These are phyloP conservation scores for Pristis pectinata DNA, from an alignment of 2,797 vertebrate species.

Conservation along the genomic window DNA sequence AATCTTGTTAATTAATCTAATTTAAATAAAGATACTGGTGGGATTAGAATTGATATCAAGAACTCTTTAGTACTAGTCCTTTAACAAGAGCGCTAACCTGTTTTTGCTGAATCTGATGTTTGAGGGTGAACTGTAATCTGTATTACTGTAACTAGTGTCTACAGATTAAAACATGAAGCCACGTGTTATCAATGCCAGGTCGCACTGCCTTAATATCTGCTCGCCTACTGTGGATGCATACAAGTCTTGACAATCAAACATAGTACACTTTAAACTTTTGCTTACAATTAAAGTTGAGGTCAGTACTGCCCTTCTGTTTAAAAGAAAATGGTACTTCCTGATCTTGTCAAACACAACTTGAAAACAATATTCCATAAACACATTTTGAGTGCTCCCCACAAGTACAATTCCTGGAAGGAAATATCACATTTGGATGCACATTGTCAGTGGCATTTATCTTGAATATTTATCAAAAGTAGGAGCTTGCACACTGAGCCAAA, in stretches of 20 bases:
- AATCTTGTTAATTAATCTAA: no score
- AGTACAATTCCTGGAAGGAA: slow-evolving; percentile 22
- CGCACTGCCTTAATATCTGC: no score
- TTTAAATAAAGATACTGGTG: no score
- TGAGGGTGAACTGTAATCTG: not conserved
- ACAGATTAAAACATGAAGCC: slow-evolving; percentile 45
- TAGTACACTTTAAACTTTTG: no score
- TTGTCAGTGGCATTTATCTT: not conserved
- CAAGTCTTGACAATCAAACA: no score
- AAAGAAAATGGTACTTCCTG: not conserved
- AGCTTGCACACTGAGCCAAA: not conserved
- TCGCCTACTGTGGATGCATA: not conserved
- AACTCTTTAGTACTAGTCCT: no score
- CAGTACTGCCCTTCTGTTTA: not conserved
- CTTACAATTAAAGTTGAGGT: not conserved
- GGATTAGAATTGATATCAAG: no score
- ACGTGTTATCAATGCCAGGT: slow-evolving; percentile 39
- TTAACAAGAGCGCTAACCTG: no score
- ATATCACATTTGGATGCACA: not conserved
- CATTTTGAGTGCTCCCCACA: not conserved
- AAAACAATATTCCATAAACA: not conserved
- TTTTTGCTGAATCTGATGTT: no score
- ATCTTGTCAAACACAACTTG: not conserved
- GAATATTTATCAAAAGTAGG: not conserved
- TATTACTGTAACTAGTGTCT: slow-evolving; percentile 41